Evolutionary conservation across 1,140 invertebrate species (phyloP), one percentile per base, ranked within the genome.

Genomic region (Adelges cooleyi): DNA sequence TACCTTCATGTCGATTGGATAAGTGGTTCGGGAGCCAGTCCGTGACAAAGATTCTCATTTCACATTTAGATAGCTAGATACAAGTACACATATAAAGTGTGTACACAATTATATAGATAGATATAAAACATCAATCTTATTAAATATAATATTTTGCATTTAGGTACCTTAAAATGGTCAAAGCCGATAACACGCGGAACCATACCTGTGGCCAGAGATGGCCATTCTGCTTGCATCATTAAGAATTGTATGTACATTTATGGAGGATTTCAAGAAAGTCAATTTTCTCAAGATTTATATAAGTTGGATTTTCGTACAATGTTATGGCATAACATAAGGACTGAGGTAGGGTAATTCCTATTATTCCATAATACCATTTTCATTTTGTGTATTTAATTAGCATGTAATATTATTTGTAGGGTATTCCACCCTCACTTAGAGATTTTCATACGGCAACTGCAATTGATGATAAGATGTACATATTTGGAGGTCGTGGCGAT

Each of bases 401-500:
- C n/a, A n/a, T n/a, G n/a, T n/a, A 36, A 27, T 52, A 9, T 5
- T 33, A 67, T 15, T 67, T 67, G 38, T 33, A 72, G 71, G 70
- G 71, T 44, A 48, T 65, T 27, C 70, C 80, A 67, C 89, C 90
- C 23, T 79, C 80, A 17, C 84, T 85, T 73, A 77, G 91, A 68
- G 92, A 95, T 76, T 95, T 95, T 73, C 90, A 94, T 73, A 85
- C 92, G 1, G 85, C 90, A 0, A 84, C 86, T 11, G 81, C 82
- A 49, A 76, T 90, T 69, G 81, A 80, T 62, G 75, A 82, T 69
- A 78, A 79, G 67, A 92, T 94, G 85, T 92, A 88, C 72, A 79
- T 94, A 42, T 94, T 89, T 77, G 92, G 92, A 22, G 92, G 92
- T 0, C 76, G 92, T 51, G 85, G 87, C 59, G 83, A 87, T 71